Evolutionary conservation across 2,888 invertebrate genomes (phyloP), one percentile per base, ranked within the genome.

Genomic region (Congeria kusceri): DNA sequence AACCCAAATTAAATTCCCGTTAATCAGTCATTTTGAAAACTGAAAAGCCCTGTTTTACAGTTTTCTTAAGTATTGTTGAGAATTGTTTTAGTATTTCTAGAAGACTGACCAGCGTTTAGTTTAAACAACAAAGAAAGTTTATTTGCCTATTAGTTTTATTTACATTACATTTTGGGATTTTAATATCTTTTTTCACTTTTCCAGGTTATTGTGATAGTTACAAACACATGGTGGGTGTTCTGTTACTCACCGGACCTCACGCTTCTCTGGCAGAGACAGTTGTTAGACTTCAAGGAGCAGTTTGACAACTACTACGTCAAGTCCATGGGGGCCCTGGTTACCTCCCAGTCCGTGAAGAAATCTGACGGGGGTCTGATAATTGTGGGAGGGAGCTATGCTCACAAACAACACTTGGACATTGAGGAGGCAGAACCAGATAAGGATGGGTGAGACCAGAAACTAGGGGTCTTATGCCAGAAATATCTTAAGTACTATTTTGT

Each of bases 201-300:
- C 1, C 83, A 92, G 92, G 86, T 91, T 5, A 90, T 92, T 29
- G 89, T 92, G 1, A 89, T 92, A 53, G 91, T 89, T n/a, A 90
- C 90, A 23, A 84, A 89, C 75, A 88, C 91, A 75, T 92, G 92
- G 92, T 87, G 88, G 73, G 90, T 92, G 25, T 80, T 91, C 68
- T 92, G 92, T 74, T 92, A 88, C 73, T 85, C 86, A 57, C 86
- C 88, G 47, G 83, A 86, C 25, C 85, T 92, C 18, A 77, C 82
- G 18, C 80, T 91, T 15, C 80, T 90, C n/a, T 92, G 92, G 92
- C 82, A 85, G 61, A 86, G 85, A 27, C 83, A 84, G 32, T 62
- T 92, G 47, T 66, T 90, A 80, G 85, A 86, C 29, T 76, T 86
- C n/a, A 80, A 84, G 20, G 80, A 87, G 13, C 73, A 86, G n/a